Base-by-base conservation (phyloP, 2,113 vertebrate species). In the Ursus arctos region DNA sequence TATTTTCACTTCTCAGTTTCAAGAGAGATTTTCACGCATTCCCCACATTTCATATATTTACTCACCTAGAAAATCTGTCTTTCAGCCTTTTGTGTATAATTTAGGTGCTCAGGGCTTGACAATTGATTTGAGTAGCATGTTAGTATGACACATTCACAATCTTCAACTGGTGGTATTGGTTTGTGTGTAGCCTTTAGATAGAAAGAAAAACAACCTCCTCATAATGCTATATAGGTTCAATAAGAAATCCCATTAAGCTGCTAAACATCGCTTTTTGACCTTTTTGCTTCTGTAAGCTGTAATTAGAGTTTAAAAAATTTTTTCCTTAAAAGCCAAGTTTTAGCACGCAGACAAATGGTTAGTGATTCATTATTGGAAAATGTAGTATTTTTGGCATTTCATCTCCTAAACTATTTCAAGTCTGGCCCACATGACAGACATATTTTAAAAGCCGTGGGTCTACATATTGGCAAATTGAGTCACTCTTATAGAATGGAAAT, bases 351-450 rank as follows among this genome's bases (percentile, higher is more conserved):
- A 88, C 82, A 94, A 92, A 77, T 87, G 15, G 63, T 47, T 92
- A 61, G 95, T 96, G 59, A 98, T 88, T 97, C 80, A 93, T 96
- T 93, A 85, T 65, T 88, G 76, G 74, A 98, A 97, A 93, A 61
- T 69, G 63, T 43, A 49, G 12, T 31, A 18, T 40, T 91, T 95
- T 72, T 63, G 89, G 49, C 85, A 96, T 85, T 91, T 85, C 4
- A 59, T 43, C 88, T 94, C 65, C 97, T n/a, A 74, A 83, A 40
- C n/a, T 86, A 33, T 91, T 98, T 91, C 81, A 61, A 77, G 22
- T 81, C 76, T 94, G 81, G 33, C 24, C 21, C 55, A 90, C 4
- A 0, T 71, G 33, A 92, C 90, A 59, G 93, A 82, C 67, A 57
- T 77, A 86, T 93, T 94, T 82, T 31, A 72, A 91, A 96, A 94